Evolutionary conservation across 2,797 vertebrate genomes (phyloP).

Genomic region (Limosa lapponica): DNA sequence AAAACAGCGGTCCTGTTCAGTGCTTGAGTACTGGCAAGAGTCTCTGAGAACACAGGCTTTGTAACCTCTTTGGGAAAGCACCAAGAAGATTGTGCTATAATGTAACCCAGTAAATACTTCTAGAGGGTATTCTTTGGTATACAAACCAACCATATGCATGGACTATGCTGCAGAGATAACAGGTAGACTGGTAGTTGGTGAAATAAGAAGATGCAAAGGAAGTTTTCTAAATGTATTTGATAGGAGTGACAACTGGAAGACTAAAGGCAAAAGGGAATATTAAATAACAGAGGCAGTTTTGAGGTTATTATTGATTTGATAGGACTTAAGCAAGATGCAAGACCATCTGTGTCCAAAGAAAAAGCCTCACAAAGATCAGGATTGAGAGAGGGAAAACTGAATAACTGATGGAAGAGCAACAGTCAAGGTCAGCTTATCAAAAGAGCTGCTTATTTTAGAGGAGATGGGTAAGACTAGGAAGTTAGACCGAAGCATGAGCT

Average conservation of each 20-base stretch:
- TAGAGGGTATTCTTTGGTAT: not conserved
- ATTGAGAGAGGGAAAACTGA: not conserved
- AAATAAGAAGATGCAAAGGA: not conserved
- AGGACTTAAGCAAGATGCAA: not conserved
- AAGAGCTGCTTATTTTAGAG: not conserved
- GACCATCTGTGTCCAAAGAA: not conserved
- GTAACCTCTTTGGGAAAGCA: not conserved
- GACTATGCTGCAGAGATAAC: not conserved
- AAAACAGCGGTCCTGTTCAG: not conserved
- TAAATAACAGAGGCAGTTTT: not conserved
- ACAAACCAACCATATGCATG: not conserved
- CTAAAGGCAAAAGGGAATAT: not conserved
- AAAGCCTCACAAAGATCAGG: not conserved
- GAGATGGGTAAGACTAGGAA: not conserved
- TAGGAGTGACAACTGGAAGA: not conserved
- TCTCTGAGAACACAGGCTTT: not conserved
- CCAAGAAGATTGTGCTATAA: fast-evolving
- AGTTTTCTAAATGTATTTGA: not conserved
- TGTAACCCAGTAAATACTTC: not conserved
- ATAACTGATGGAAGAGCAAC: not conserved
- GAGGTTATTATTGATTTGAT: not conserved
- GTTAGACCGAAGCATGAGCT: not conserved
- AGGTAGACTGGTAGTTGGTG: not conserved
- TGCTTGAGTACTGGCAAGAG: not conserved
- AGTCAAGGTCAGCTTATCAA: not conserved